These are phyloP conservation scores for Phallusia fumigata DNA, from an alignment of 23 tunicate genomes.

Conservation along the genomic window DNA sequence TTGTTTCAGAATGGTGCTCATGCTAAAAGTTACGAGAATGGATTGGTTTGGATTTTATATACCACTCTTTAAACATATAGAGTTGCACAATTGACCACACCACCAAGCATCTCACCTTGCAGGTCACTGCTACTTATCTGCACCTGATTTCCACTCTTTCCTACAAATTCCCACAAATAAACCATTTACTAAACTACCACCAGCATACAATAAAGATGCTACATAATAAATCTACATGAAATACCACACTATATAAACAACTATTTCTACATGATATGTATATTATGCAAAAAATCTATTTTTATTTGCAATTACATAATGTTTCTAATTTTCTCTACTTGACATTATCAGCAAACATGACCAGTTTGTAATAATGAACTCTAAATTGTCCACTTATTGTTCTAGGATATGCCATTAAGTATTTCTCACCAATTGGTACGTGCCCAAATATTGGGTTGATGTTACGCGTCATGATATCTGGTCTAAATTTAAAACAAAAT, in stretches of 20 bases:
- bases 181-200: background rate
- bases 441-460: constrained; percentile 10
- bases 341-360: background rate
- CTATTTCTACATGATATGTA: background rate
- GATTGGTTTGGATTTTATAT: no score
- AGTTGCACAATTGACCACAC: background rate
- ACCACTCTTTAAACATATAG: no score
- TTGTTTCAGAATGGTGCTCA: no score
- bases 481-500: background rate
- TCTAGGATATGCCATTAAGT: background rate
- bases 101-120: background rate
- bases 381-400: no score
- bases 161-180: constrained; percentile 9
- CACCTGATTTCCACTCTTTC: background rate
- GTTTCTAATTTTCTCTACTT: background rate
- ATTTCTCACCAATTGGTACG: background rate
- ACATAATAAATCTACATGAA: background rate
- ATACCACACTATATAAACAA: background rate
- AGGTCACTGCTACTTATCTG: constrained; percentile 1
- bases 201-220: no score
- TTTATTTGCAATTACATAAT: background rate
- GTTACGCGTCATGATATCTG: constrained; percentile 18
- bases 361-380: background rate
- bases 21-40: no score
- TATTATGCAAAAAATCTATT: background rate